Base-by-base conservation (phyloP, 2,888 invertebrate genomes). In the Campoplex capitator region DNA sequence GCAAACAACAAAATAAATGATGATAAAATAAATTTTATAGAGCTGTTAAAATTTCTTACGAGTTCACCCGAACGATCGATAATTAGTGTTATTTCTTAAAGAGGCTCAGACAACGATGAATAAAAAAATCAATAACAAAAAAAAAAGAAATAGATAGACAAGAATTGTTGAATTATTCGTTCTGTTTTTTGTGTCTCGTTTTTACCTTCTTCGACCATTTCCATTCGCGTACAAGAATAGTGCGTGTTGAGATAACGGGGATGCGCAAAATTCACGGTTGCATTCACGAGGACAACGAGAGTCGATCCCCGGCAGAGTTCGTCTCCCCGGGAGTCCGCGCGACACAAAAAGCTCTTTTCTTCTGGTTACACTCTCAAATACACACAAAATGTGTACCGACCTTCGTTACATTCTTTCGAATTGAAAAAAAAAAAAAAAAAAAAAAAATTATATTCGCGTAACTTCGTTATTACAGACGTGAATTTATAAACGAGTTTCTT, bases 151-250 rank as follows among this genome's bases (percentile, higher is more conserved):
- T 32, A 65, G 70, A 35, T 68, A 13, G 23, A 23, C 45, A 35
- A 51, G 76, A 68, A 42, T 54, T 48, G 42, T 71, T 38, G 42
- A 73, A 79, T 83, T 80, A 80, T 86, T 83, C 71, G 83, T 51
- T 35, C n/a, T 79, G 85, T 38, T 38, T 23, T 90, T 90, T 88
- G 89, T 82, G 89, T 54, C 68, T 88, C 90, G 91, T 90, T 91
- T 91, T 91, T 91, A 92, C 92, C 91, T 92, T 90, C 86, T 91
- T 91, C 90, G 88, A 89, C 68, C 67, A 16, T 42, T 23, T 23
- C n/a, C 71, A 48, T n/a, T 32, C 35, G 56, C 48, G 16, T 32
- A 18, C 80, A 70, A 48, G 51, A 77, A 23, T 23, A 23, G 76
- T 45, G 45, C 56, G 89, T 89, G 90, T 89, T 89, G 89, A 88